Evolutionary conservation across 2,888 invertebrate species (phyloP).

Genomic region (Seira ritae): DNA sequence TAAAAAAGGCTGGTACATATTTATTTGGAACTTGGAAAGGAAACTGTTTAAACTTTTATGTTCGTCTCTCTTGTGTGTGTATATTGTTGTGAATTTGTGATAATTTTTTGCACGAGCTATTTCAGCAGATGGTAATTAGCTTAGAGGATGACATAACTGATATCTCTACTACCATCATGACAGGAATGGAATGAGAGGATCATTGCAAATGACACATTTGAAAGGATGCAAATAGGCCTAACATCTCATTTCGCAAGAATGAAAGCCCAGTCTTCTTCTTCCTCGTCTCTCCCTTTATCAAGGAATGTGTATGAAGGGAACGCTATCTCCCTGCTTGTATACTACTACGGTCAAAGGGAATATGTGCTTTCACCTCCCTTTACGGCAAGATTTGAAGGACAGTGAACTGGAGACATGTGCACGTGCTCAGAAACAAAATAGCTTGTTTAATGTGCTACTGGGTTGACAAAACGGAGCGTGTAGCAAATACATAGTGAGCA

Average conservation of each 20-base stretch:
- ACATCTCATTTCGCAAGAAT: not conserved
- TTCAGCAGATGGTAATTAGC: not conserved
- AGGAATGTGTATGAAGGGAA: not conserved
- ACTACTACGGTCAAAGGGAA: too few relatives aligned
- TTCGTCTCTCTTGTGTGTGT: too few relatives aligned
- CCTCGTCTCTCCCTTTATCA: not conserved
- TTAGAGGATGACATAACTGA: constrained; percentile 1
- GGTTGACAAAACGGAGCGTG: constrained; percentile 5
- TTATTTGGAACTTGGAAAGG: not conserved
- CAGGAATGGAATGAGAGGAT: too few relatives aligned
- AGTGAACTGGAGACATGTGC: constrained; percentile 13
- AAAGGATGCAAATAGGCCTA: too few relatives aligned
- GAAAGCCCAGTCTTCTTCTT: not conserved
- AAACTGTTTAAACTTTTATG: too few relatives aligned
- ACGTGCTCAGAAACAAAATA: constrained; percentile 14
- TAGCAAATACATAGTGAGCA: too few relatives aligned
- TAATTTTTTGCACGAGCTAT: not conserved
- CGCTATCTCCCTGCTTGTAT: not conserved
- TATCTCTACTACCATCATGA: too few relatives aligned
- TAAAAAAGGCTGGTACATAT: too few relatives aligned
- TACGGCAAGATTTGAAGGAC: not conserved
- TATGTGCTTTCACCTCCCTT: not conserved
- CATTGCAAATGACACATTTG: too few relatives aligned
- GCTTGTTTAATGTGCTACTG: not conserved
- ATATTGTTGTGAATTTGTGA: not conserved